Evolutionary conservation across 2,797 vertebrate species (phyloP), one percentile per base, ranked within the genome.

Genomic region (Pipistrellus nathusii): DNA sequence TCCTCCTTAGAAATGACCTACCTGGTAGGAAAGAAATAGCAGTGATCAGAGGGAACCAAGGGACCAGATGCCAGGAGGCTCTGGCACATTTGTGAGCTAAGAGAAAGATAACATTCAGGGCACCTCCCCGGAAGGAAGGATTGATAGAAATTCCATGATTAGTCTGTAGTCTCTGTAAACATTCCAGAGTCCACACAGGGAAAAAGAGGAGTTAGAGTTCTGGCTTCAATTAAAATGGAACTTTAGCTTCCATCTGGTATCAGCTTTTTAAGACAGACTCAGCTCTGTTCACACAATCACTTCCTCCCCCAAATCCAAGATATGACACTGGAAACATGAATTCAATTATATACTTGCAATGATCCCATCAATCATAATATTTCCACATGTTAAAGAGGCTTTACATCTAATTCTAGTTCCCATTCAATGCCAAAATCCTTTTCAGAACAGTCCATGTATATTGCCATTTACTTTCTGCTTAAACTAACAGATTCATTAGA

Each of bases 331-430:
- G 20, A 88, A 96, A 84, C 17, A 2, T 83, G 85, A 78, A 32
- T 20, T 57, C 72, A 66, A 88, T 86, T 32, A 91, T n/a, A 44
- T 66, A 30, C 25, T 57, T 77, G 20, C 82, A 82, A 62, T 82
- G n/a, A 59, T 88, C 64, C 91, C 23, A 88, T 85, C 83, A 82
- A 90, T 88, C 69, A 90, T 51, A 72, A 18, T n/a, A 78, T 82
- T 91, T 81, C 10, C n/a, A 38, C 48, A 69, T 46, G 84, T 77
- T 21, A 12, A 77, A 73, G 11, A 53, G 23, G 21, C 12, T 85
- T 75, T 94, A 85, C 27, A 69, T 82, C 14, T 53, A 44, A 17
- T 71, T 11, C 30, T 68, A 77, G 20, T 4, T 38, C 13, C 23
- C 3, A 69, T 71, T 21, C 32, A 59, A 89, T 57, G 12, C 23